phyloP scores from a whole-genome alignment of 2,797 vertebrate genomes.

The Sphenodon punctatus region DNA sequence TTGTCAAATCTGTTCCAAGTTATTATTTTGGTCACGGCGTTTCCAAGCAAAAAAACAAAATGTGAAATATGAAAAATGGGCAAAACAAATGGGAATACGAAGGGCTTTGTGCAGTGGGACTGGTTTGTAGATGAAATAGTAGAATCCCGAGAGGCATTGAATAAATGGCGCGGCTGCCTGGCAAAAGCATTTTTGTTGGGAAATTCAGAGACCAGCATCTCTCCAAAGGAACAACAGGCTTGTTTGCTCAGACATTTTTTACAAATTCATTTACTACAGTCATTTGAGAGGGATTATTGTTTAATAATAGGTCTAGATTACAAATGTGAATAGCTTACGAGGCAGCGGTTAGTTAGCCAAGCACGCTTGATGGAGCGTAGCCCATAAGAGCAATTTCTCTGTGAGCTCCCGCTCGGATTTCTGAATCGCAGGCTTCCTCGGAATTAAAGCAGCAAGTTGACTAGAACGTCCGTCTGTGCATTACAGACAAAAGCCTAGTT shows the following conservation, averaged over 20 bases:
- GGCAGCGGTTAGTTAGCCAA: background rate
- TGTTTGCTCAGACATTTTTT: background rate
- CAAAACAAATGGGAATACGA: accelerated
- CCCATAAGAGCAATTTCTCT: background rate
- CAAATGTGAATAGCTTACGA: too few relatives aligned
- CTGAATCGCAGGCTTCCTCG: background rate
- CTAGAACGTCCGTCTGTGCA: background rate
- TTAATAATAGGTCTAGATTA: too few relatives aligned
- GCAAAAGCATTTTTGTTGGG: background rate
- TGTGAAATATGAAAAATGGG: accelerated
- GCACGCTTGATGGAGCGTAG: background rate
- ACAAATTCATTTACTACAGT: background rate
- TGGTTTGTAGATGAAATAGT: background rate
- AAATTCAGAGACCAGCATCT: background rate
- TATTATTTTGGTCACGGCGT: background rate
- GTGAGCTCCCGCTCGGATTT: background rate
- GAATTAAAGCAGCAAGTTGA: background rate
- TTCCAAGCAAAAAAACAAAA: accelerated
- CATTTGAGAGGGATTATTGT: background rate
- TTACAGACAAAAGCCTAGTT: background rate
- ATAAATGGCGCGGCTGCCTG: accelerated
- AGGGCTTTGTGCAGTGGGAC: accelerated
- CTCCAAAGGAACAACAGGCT: background rate
- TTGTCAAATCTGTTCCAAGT: too few relatives aligned
- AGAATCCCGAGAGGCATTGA: background rate